Evolutionary conservation across 1,140 invertebrate species (phyloP).

Genomic region (Drosophila kepulauana): DNA sequence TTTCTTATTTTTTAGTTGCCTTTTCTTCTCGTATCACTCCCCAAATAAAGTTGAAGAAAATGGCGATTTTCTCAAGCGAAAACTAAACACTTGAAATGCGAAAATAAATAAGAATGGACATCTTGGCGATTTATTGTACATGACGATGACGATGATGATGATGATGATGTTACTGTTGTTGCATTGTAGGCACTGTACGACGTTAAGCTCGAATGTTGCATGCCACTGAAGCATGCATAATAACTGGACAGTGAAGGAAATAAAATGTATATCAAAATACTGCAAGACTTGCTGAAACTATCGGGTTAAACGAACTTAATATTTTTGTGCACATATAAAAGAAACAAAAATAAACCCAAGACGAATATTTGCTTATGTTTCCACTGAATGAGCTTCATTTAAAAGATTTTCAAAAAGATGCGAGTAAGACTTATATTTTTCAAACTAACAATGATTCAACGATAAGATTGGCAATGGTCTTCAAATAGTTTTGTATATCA

Average conservation of each 20-base stretch:
- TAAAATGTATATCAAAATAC: slow-evolving; percentile 22
- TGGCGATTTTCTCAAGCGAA: slow-evolving; percentile 82
- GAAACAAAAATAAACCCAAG: neutral
- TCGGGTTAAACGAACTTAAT: slow-evolving; percentile 10
- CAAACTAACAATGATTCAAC: neutral
- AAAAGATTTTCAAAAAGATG: neutral
- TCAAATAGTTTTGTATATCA: too few species aligned
- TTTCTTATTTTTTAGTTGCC: slow-evolving; percentile 21
- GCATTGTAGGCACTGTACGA: slow-evolving; percentile 14
- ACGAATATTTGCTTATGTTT: neutral
- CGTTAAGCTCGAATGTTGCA: slow-evolving; percentile 69
- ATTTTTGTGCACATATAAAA: slow-evolving; percentile 15
- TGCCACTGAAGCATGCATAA: slow-evolving; percentile 75
- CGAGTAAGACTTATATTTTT: neutral
- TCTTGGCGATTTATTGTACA: slow-evolving; percentile 78
- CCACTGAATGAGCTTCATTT: neutral
- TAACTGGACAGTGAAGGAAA: slow-evolving; percentile 55
- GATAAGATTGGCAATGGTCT: too few species aligned
- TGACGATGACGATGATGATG: slow-evolving; percentile 32
- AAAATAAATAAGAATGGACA: slow-evolving; percentile 83
- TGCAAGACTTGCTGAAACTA: slow-evolving; percentile 13
- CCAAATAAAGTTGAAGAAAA: slow-evolving; percentile 78
- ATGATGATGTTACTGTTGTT: slow-evolving; percentile 13
- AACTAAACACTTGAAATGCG: slow-evolving; percentile 81
- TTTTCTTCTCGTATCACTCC: slow-evolving; percentile 18